Percentiles rank a stretch among this genome's conserved stretches.
Evolutionary conservation across 2,797 vertebrate species (phyloP).

Genomic region (Rhinichthys osculus): DNA sequence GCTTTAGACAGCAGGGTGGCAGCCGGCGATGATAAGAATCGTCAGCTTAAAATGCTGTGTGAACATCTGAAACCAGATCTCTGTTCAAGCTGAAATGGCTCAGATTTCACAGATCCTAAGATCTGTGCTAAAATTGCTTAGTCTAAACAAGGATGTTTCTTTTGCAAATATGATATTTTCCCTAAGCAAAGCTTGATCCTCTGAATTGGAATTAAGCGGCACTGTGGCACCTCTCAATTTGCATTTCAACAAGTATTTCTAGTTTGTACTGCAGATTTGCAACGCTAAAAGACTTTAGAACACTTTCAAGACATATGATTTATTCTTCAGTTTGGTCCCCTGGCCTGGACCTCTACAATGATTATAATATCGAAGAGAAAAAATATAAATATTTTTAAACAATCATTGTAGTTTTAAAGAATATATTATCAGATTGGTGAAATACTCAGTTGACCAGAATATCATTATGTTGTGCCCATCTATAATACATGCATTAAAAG

Average conservation of each 20-base stretch:
- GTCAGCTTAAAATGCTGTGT: constrained; percentile 35
- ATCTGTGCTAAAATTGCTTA: constrained; percentile 23
- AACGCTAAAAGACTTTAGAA: neutral
- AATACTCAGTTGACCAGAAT: neutral
- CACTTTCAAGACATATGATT: neutral
- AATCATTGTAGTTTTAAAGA: neutral
- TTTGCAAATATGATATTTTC: neutral
- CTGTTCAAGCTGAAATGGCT: constrained; percentile 29
- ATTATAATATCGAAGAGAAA: neutral
- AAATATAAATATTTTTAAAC: neutral
- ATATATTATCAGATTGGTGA: neutral
- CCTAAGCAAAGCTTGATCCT: neutral
- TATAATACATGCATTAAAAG: neutral
- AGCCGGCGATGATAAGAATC: constrained; percentile 16
- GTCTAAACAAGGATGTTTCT: constrained; percentile 1
- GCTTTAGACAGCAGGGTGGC: constrained; percentile 32
- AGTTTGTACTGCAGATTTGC: neutral
- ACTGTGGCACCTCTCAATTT: neutral
- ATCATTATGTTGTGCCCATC: neutral
- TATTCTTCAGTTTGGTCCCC: neutral
- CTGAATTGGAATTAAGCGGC: neutral
- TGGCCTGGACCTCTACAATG: neutral
- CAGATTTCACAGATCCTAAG: constrained; percentile 39
- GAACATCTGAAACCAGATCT: constrained; percentile 43
- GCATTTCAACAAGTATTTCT: neutral